Evolutionary conservation across 2,888 invertebrate genomes (phyloP), one percentile per base, ranked within the genome.

Genomic region (Lamproptera curius): DNA sequence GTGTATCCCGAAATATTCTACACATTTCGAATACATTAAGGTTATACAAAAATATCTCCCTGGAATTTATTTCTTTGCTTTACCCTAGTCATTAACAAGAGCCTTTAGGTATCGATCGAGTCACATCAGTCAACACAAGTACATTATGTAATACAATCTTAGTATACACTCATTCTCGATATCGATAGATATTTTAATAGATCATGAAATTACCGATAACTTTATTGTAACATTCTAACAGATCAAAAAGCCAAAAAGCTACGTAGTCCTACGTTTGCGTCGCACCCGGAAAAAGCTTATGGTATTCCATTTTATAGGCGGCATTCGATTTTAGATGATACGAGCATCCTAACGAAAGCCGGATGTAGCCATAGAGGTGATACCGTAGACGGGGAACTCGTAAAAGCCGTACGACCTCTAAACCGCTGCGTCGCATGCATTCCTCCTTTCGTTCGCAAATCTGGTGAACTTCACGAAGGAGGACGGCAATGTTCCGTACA

Each of bases 381-480:
- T 63, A 67, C 75, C 74, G 73, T 79, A 75, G 79, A 75, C 72
- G 6, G 10, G 65, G 74, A 79, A 72, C 74, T 80, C 82, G 77
- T 84, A 82, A 85, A 84, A 81, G 67, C 73, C 69, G 60, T 75
- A 79, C 78, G 76, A 77, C 66, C 65, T 65, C 70, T 71, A 71
- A 73, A 65, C 66, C n/a, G 38, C 70, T 69, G 76, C 73, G 73
- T 72, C 67, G 69, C 76, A n/a, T 79, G 76, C 78, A 75, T 78
- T 76, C 59, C 81, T 70, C 68, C 70, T 73, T 76, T 67, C 65
- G 64, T 72, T 76, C 70, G 75, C 75, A 80, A 82, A 81, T 79
- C 73, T 67, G 50, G 62, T 54, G 54, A 63, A 69, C 73, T 70
- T 72, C 69, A 65, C 64, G 62, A 62, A 67, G 63, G 59, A 66